Base-by-base conservation (phyloP, 1,140 invertebrate species). In the Colletes latitarsis region DNA sequence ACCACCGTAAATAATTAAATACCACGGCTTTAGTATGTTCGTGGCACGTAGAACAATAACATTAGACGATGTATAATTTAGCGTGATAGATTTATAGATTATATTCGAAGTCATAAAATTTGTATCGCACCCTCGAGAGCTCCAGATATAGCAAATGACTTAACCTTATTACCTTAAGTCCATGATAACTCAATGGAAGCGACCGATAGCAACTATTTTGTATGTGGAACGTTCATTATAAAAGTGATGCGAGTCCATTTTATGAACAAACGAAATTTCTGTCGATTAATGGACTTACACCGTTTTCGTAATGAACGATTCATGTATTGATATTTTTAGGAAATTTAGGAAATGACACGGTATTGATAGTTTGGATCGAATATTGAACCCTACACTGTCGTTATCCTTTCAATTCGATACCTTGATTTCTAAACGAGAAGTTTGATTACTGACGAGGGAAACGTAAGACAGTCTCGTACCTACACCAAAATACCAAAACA, bases 401-500 rank as follows among this genome's bases (percentile, higher is more conserved):
- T n/a, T 46, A 58, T 49, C 6, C 52, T 41, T 53, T 21, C 5
- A 49, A 73, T 64, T 8, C 4, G n/a, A 71, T 21, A 12, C 8
- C 49, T 68, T 60, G 12, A 70, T 60, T 60, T n/a, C 6, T 10
- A n/a, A 41, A 76, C n/a, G 41, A 60, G 49, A 72, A 73, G 15
- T 49, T 21, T 49, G 21, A 64, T 8, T 49, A 52, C 15, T 14
- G 39, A 30, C 53, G 30, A 52, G 12, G 46, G 3, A 21, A 41
- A 58, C 21, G 30, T 14, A 66, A 75, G n/a, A 57, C 10, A 9
- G 39, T 43, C 14, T 78, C 73, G 30, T 77, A 62, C 74, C 66
- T 64, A 43, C 39, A 62, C 55, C 55, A 62, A 69, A 77, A 77
- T 64, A 81, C 60, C 64, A 82, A 82, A 82, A 71, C 75, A 78